Evolutionary conservation across 2,797 vertebrate species (phyloP).

Genomic region (Muraenolepis orangiensis): DNA sequence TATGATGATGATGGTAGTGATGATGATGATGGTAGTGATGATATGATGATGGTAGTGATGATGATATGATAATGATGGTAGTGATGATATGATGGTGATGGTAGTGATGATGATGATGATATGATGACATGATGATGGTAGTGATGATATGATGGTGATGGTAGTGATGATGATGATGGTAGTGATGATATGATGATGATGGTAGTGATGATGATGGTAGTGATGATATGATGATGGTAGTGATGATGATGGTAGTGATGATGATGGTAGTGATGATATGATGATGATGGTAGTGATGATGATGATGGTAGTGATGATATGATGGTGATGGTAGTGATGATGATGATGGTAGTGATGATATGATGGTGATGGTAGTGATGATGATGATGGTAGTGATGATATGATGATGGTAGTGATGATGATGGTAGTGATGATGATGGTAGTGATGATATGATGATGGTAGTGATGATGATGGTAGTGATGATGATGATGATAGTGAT

Average conservation of each 20-base stretch:
- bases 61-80: background rate
- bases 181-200: background rate
- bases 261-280: conserved; percentile 4
- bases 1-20: background rate
- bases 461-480: too few species aligned
- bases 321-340: background rate
- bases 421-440: background rate
- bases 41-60: conserved; percentile 6
- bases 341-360: background rate
- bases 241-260: too few species aligned
- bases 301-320: too few species aligned
- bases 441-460: background rate
- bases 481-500: background rate
- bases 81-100: too few species aligned
- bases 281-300: too few species aligned
- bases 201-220: background rate
- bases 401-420: background rate
- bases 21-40: too few species aligned
- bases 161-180: background rate
- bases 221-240: background rate
- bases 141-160: background rate
- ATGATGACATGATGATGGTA: background rate
- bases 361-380: background rate
- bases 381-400: background rate
- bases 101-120: background rate